phyloP scores from a whole-genome alignment of 2,113 vertebrate genomes.

The Zapus hudsonius region DNA sequence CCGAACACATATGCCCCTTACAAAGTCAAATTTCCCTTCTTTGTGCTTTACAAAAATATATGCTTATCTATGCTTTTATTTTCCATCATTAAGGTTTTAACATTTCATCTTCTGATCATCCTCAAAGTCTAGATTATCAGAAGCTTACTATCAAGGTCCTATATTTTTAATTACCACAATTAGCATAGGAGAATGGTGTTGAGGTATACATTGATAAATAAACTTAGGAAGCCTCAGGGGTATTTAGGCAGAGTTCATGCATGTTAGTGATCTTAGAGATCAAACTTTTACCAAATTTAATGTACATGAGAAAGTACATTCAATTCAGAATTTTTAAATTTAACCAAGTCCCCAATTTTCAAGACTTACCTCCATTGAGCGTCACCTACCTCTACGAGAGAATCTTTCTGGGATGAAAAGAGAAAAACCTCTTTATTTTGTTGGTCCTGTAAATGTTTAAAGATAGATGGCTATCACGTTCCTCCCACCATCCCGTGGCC shows the following conservation, averaged over 20 bases:
- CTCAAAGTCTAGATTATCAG: not conserved
- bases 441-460: constrained; percentile 79
- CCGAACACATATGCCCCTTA: not conserved
- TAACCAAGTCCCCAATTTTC: constrained; percentile 1
- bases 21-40: not conserved
- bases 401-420: constrained; percentile 20
- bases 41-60: not conserved
- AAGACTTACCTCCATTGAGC: constrained; percentile 27
- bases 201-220: not conserved
- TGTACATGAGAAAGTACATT: constrained; percentile 18
- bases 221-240: not conserved
- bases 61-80: not conserved
- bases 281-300: not conserved
- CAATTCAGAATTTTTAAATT: constrained; percentile 29
- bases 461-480: constrained; percentile 80
- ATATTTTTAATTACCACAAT: constrained; percentile 9
- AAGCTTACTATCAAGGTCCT: not conserved
- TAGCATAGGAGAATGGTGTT: not conserved
- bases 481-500: constrained; percentile 55
- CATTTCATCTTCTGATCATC: not conserved
- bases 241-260: not conserved
- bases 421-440: constrained; percentile 65
- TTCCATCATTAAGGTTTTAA: not conserved
- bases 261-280: not conserved
- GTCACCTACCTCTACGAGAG: constrained; percentile 29